Evolutionary conservation across 2,113 vertebrate species (phyloP).

Genomic region (Onychostruthus taczanowskii): DNA sequence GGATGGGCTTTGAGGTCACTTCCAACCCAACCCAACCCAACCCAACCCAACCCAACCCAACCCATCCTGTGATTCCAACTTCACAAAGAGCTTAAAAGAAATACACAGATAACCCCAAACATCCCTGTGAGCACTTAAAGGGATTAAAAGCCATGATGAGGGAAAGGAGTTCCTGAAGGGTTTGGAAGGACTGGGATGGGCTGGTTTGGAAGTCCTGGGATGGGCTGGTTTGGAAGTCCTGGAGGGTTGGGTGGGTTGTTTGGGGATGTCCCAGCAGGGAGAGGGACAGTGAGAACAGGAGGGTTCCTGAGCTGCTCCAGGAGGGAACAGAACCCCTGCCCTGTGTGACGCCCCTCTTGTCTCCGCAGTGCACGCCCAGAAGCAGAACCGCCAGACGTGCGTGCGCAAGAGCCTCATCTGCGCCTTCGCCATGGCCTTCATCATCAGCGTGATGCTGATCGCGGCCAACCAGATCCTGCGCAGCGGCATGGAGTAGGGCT

Average conservation of each 20-base stretch:
- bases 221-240: background rate
- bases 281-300: too few relatives aligned
- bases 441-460: slow-evolving; percentile 99
- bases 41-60: too few relatives aligned
- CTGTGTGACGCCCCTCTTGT: rapidly evolving
- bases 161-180: background rate
- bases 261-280: background rate
- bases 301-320: background rate
- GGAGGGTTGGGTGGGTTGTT: background rate
- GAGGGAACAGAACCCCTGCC: rapidly evolving
- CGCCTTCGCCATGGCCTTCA: slow-evolving; percentile 99
- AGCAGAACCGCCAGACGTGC: slow-evolving; percentile 98
- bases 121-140: background rate
- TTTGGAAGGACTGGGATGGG: too few relatives aligned
- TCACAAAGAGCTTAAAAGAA: background rate
- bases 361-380: slow-evolving; percentile 90
- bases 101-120: background rate
- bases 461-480: slow-evolving; percentile 99
- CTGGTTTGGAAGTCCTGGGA: background rate
- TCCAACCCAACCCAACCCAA: too few relatives aligned
- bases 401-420: slow-evolving; percentile 99
- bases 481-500: slow-evolving; percentile 95
- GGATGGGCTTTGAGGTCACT: background rate
- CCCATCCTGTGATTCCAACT: background rate
- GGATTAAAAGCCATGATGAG: background rate